Percentiles rank a stretch among this genome's conserved stretches.
phyloP scores from a whole-genome alignment of 2,797 vertebrate species.

The Emydoidea blandingii region DNA sequence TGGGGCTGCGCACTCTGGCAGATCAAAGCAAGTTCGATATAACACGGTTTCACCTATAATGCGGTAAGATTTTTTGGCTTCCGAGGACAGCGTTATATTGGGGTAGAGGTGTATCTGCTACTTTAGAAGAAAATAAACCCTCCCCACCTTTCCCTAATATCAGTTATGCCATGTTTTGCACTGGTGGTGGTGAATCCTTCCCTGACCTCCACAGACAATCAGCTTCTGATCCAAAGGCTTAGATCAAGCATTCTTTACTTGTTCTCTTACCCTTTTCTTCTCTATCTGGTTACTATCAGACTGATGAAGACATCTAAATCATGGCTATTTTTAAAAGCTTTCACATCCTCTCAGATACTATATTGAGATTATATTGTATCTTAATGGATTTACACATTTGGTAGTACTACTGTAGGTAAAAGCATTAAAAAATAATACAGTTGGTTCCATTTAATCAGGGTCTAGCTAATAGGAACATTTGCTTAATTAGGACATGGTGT shows the following conservation, averaged over 20 bases:
- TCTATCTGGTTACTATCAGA: background rate
- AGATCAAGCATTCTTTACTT: background rate
- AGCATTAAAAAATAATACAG: fast-evolving
- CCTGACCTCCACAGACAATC: background rate
- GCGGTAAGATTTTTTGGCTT: too few relatives aligned
- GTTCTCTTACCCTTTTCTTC: background rate
- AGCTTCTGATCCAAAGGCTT: background rate
- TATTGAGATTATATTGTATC: background rate
- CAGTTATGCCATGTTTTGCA: background rate
- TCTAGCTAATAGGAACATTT: fast-evolving
- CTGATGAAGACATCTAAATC: background rate
- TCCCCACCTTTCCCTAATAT: background rate
- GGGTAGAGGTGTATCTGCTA: background rate
- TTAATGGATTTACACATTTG: background rate
- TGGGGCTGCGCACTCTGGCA: too few relatives aligned
- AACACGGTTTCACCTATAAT: too few relatives aligned
- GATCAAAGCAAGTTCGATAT: too few relatives aligned
- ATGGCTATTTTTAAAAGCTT: background rate
- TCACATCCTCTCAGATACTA: background rate
- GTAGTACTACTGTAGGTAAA: background rate
- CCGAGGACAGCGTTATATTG: too few relatives aligned
- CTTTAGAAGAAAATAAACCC: background rate
- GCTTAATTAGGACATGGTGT: background rate
- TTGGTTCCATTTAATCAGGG: background rate
- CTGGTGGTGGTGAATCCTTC: background rate